A percentile compares a stretch with the other conserved stretches of the same genome.
Conservation (phyloP, 2,888 invertebrate species). For the Ormia ochracea region DNA sequence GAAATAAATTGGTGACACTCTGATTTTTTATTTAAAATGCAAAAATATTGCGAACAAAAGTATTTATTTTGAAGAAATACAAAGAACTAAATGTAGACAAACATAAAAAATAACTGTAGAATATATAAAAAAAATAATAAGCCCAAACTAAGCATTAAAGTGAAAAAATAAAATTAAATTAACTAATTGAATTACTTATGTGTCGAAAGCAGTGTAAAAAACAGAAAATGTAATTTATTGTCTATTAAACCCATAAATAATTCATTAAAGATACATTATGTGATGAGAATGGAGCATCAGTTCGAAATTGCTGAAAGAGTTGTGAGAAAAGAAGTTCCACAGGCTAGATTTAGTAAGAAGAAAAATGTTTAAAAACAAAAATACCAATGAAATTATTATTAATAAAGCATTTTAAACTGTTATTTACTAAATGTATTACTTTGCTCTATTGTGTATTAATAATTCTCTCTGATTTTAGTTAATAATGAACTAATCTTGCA, state of each 20-base stretch:
- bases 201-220: slow-evolving; percentile 12
- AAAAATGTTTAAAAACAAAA: no score
- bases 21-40: no score
- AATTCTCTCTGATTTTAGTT: neutral
- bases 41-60: no score
- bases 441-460: neutral
- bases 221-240: slow-evolving; percentile 14
- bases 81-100: slow-evolving; percentile 4
- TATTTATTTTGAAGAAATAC: no score
- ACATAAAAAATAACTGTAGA: neutral
- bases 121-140: slow-evolving; percentile 11
- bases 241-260: slow-evolving; percentile 1
- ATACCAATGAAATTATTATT: no score
- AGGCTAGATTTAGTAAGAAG: no score
- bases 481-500: no score
- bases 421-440: no score
- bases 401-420: no score
- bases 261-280: neutral
- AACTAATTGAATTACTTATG: slow-evolving; percentile 40
- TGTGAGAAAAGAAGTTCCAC: no score
- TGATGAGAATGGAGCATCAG: neutral
- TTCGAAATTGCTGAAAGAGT: neutral
- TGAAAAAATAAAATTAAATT: slow-evolving; percentile 33
- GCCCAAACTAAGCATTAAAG: slow-evolving; percentile 17
- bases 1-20: no score